Conservation (phyloP, 2,797 vertebrate genomes). For the Pangasius djambal region DNA sequence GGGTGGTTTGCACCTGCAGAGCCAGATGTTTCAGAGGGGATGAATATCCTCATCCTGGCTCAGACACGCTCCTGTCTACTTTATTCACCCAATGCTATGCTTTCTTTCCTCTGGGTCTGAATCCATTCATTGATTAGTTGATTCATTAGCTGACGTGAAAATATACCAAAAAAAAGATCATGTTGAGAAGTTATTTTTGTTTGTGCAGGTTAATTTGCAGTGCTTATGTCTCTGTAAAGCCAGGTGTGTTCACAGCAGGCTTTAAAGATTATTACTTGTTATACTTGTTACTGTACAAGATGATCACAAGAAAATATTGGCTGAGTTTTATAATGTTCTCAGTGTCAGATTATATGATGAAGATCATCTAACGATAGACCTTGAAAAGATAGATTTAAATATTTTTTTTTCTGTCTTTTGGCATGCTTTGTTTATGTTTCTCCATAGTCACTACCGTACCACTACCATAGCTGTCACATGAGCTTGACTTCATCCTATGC, state of each 20-base stretch:
- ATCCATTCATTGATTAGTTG: conserved; percentile 10
- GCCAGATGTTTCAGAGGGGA: conserved; percentile 70
- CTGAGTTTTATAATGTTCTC: neutral
- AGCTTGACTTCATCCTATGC: neutral
- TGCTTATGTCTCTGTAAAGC: neutral
- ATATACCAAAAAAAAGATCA: neutral
- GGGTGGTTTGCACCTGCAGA: conserved; percentile 72
- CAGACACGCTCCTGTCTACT: neutral
- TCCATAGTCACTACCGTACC: neutral
- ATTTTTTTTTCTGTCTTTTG: neutral
- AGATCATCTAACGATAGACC: neutral
- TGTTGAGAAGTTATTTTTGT: neutral
- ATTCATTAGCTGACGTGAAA: neutral
- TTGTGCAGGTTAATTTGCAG: neutral
- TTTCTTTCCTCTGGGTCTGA: conserved; percentile 11
- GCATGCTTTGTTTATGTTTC: neutral
- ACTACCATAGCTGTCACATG: neutral
- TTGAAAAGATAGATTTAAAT: neutral
- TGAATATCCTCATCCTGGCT: conserved; percentile 45
- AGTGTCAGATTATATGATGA: neutral
- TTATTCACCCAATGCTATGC: conserved; percentile 8
- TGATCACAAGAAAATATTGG: neutral
- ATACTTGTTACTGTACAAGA: neutral
- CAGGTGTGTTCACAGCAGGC: neutral
- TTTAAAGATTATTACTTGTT: neutral